These are phyloP conservation scores for Enteromius unitaeniatus DNA, from an alignment of 2,797 vertebrate genomes.

Conservation along the genomic window DNA sequence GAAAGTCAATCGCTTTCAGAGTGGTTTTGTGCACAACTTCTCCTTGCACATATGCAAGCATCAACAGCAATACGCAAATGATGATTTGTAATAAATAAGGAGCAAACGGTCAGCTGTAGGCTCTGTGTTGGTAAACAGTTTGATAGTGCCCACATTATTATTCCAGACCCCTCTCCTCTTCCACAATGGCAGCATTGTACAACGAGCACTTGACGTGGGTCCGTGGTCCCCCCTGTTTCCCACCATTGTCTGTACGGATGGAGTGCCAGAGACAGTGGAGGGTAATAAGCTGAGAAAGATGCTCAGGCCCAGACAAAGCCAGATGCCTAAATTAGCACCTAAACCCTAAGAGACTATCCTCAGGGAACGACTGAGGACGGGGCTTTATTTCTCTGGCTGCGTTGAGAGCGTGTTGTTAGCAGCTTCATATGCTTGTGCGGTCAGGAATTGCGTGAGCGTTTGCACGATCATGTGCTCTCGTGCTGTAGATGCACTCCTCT, in stretches of 20 bases:
- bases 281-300: constrained; percentile 72
- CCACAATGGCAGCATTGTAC: constrained; percentile 94
- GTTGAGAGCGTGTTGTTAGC: constrained; percentile 57
- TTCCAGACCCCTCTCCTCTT: constrained; percentile 76
- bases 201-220: constrained; percentile 88
- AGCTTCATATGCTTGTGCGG: constrained; percentile 63
- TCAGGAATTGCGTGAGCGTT: constrained; percentile 73
- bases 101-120: constrained; percentile 76
- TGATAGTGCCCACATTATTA: constrained; percentile 84
- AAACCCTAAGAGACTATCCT: constrained; percentile 84
- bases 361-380: constrained; percentile 79
- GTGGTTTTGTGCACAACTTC: background rate
- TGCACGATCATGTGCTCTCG: background rate
- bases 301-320: constrained; percentile 82
- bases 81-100: constrained; percentile 28
- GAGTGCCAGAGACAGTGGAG: constrained; percentile 66
- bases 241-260: constrained; percentile 77
- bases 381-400: constrained; percentile 81
- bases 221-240: constrained; percentile 84
- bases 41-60: background rate
- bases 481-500: background rate
- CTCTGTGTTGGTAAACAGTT: constrained; percentile 89
- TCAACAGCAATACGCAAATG: background rate
- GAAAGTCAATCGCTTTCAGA: background rate
- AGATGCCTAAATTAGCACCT: constrained; percentile 94